Evolutionary conservation across 2,797 vertebrate genomes (phyloP), one percentile per base, ranked within the genome.

Genomic region (Microcaecilia unicolor): DNA sequence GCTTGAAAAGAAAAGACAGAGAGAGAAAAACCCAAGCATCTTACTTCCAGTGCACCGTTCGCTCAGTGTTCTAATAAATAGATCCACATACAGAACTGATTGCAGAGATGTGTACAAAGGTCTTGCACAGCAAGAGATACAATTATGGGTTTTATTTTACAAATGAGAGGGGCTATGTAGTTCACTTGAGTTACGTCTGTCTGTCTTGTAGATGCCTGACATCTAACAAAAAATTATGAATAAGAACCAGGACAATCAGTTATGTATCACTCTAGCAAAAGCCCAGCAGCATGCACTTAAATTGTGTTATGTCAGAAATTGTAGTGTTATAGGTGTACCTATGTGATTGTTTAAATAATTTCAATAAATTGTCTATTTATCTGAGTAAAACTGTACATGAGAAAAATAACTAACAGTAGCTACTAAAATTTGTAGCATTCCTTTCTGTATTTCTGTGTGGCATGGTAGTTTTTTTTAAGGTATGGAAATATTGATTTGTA

Each of bases 121-220:
- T 36, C 33, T 48, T 41, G 27, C 24, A 17, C 42, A 39, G 42
- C 12, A 31, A 61, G 58, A 31, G 33, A 45, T 41, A 15, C 30
- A 55, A 60, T 67, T 64, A 53, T 66, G 53, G 60, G 56, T 72
- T 68, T 62, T 58, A 53, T 58, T 70, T 63, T 56, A 59, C 55
- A 68, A 54, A 67, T 49, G 61, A 74, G 62, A 21, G 3, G 52
- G 50, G 60, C 58, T 67, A 65, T 40, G 31, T 51, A 44, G 54
- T 60, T 49, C 56, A 48, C 53, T 49, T 25, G 55, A 55, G 52
- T 67, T 64, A 43, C 24, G 7, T 41, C 53, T 55, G 7, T 41
- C 53, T 55, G 49, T 65, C 45, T 64, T 30, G 20, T 15, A 52
- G 54, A 55, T 44, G 55, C 48, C 48, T 67, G 50, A 64, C 62